A percentile compares a stretch with the other conserved stretches of the same genome.
phyloP scores from a whole-genome alignment of 1,140 invertebrate genomes.

The Rhyacophila brunnea region DNA sequence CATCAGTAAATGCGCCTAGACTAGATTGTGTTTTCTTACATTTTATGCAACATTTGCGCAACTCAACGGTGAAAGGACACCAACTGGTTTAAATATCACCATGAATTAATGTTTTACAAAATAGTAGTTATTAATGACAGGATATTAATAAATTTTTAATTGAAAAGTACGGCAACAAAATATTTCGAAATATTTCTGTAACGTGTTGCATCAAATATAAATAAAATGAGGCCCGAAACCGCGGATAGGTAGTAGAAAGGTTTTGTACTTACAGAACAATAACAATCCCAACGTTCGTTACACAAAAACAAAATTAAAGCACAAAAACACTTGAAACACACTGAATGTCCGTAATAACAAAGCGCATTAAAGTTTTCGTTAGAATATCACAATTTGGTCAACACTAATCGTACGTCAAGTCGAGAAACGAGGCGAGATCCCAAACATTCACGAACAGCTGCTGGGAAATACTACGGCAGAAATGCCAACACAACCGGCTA shows the following conservation, averaged over 20 bases:
- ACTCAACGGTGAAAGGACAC: neutral
- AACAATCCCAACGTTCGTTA: neutral
- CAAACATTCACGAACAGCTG: constrained; percentile 22
- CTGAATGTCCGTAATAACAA: neutral
- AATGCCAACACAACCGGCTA: constrained; percentile 1
- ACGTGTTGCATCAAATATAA: constrained; percentile 19
- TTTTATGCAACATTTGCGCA: constrained; percentile 1
- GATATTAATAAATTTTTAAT: neutral
- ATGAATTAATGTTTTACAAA: neutral
- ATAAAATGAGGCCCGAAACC: constrained; percentile 2
- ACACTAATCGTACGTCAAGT: constrained; percentile 12
- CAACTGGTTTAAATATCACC: neutral
- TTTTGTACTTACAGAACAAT: constrained; percentile 10
- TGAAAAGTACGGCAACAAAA: neutral
- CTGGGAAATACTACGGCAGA: constrained; percentile 8
- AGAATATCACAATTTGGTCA: neutral
- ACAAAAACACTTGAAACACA: neutral
- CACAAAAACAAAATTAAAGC: neutral
- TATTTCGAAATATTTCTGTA: constrained; percentile 1
- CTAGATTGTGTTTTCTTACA: neutral
- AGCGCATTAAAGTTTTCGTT: neutral
- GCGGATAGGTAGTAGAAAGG: constrained; percentile 13
- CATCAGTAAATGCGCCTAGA: too few relatives aligned
- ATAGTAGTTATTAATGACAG: neutral
- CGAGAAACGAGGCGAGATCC: constrained; percentile 1